Base-by-base conservation (phyloP, 2,888 invertebrate genomes). In the Adineta ricciae region DNA sequence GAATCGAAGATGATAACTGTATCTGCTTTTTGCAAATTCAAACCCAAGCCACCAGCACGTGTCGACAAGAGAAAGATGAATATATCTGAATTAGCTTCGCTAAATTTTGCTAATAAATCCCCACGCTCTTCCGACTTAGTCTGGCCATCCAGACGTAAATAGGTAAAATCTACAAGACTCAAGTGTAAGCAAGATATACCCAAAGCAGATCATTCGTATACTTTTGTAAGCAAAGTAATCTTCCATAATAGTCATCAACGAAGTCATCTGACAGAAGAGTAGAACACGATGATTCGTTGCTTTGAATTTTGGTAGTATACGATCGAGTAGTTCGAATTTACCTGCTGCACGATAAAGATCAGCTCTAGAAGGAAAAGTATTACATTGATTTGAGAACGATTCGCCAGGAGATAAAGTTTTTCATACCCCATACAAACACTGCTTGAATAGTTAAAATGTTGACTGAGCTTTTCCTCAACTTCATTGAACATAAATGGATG, bases 401-500 rank as follows among this genome's bases (percentile, higher is more conserved):
- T 8, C n/a, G n/a, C n/a, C n/a, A n/a, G n/a, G n/a, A n/a, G n/a
- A n/a, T n/a, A n/a, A n/a, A n/a, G n/a, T n/a, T 78, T n/a, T 78
- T 38, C 78, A 78, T 78, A 78, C 78, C 78, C 78, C 11, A 41
- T 9, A 78, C 78, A 78, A 84, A 95, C 93, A 87, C 94, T 93
- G 85, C 94, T 94, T 72, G 87, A 86, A 50, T 83, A 86, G 1
- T 96, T 96, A 84, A 95, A 92, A 89, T 96, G 95, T 89, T 96
- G 96, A 89, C 96, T 95, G 91, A 96, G 96, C 89, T 96, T 96
- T 91, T 97, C 96, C 91, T 99, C 99, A 88, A 99, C 96, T 89
- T 95, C 95, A 90, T 95, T 95, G 92, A 99, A 99, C 95, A 99
- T 97, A 92, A 99, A 99, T 1, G 99, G 99, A 92, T 99, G 99